Conservation (phyloP, 2,113 vertebrate genomes). For the Lycaon pictus region DNA sequence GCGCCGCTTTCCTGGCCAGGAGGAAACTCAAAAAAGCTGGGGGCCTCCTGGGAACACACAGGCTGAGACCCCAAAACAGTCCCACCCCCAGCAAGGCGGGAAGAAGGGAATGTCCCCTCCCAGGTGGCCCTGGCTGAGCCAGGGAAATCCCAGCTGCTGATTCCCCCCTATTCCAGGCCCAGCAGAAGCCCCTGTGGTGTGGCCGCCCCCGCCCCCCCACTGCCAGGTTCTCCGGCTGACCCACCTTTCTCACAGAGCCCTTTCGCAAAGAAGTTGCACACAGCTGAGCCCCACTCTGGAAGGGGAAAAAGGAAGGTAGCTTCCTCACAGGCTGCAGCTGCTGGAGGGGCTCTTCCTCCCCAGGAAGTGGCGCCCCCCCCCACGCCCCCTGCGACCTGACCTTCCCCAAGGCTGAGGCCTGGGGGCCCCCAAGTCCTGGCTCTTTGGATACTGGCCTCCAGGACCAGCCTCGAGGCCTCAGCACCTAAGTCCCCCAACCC, state of each 20-base stretch:
- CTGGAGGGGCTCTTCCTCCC: not conserved
- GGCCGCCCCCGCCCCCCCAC: not conserved
- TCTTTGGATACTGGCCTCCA: not conserved
- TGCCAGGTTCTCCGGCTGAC: not conserved
- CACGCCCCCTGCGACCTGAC: too few species aligned
- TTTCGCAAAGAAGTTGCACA: slow-evolving; percentile 61
- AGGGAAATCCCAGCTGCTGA: not conserved
- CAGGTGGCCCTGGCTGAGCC: not conserved
- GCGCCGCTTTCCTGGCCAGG: not conserved
- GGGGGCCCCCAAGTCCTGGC: not conserved
- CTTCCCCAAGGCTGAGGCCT: not conserved
- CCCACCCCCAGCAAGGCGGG: not conserved
- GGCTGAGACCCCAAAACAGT: not conserved
- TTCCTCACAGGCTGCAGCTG: not conserved
- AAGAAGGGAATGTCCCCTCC: not conserved
- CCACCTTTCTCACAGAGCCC: slow-evolving; percentile 66
- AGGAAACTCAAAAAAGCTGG: not conserved
- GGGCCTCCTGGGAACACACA: not conserved
- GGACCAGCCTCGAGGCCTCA: not conserved
- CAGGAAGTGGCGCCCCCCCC: not conserved
- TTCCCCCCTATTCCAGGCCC: not conserved
- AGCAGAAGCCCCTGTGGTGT: rapidly evolving
- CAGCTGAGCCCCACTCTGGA: slow-evolving; percentile 39
- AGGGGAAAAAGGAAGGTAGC: too few species aligned
- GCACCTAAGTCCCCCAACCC: not conserved